Conservation (phyloP, 2,113 vertebrate species). For the Glareola pratincola region DNA sequence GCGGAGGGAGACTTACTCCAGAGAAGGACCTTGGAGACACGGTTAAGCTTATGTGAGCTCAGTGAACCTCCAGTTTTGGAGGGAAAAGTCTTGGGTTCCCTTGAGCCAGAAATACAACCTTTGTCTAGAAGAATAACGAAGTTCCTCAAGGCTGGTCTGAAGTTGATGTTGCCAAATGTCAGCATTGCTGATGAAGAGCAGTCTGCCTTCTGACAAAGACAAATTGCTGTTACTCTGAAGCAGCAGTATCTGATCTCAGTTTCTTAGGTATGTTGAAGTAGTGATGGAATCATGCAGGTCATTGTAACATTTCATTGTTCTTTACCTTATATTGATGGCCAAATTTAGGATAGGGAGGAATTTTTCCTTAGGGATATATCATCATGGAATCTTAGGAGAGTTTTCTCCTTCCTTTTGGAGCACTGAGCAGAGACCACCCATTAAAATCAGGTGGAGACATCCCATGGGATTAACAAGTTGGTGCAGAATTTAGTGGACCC, state of each 20-base stretch:
- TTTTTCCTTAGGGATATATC: not conserved
- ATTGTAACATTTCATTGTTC: slow-evolving; percentile 25
- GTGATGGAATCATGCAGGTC: not conserved
- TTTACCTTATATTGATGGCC: slow-evolving; percentile 11
- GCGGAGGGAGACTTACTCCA: not conserved
- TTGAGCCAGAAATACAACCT: not conserved
- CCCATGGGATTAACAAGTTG: not conserved
- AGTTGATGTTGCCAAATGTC: not conserved
- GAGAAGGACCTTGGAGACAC: not conserved
- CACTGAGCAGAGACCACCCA: not conserved
- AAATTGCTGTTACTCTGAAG: not conserved
- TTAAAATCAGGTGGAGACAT: not conserved
- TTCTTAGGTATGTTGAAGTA: slow-evolving; percentile 2
- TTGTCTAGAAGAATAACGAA: not conserved
- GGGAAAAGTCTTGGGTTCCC: not conserved
- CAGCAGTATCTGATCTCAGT: not conserved
- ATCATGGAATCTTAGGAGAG: not conserved
- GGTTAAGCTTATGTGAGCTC: not conserved
- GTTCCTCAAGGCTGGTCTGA: not conserved
- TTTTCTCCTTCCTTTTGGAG: not conserved
- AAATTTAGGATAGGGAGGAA: not conserved
- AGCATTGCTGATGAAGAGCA: not conserved
- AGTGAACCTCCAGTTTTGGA: not conserved
- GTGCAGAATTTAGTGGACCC: not conserved
- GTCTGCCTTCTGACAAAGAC: not conserved